Base-by-base conservation (phyloP, 2,113 vertebrate genomes). In the Coreoperca whiteheadi region DNA sequence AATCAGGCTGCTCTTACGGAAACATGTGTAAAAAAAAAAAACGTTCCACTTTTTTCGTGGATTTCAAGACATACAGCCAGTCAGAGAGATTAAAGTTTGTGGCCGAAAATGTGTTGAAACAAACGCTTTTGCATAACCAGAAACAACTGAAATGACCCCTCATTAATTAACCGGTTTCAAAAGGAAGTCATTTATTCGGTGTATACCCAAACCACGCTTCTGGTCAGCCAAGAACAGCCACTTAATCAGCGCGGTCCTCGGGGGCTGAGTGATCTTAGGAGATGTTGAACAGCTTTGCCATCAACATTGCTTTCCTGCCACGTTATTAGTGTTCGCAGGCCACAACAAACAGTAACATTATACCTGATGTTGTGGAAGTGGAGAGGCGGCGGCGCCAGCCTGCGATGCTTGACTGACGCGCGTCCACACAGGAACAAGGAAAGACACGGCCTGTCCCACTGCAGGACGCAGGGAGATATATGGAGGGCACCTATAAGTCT, bases 301-400 rank as follows among this genome's bases (percentile, higher is more conserved):
- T 93, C 89, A 87, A 92, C 93, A 91, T 86, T 94, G 94, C 93
- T 93, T 93, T 91, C 88, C 83, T 92, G 84, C 2, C 92, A 20
- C 83, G 82, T 91, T 92, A 89, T 95, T 95, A 94, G 90, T 92
- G 91, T 88, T 89, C 88, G 88, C 84, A 89, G 94, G 93, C 92
- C 92, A 95, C 94, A 95, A 96, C 96, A 95, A 95, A 89, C 88
- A 94, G 96, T 95, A 96, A 96, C 94, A 83, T 87, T 95, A 97
- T 95, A 96, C 96, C 96, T 92, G 85, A 95, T 94, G 93, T 94
- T 93, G 96, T 93, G 91, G 95, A 93, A 91, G 94, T 93, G 73
- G 80, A 92, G 95, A 91, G 91, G 94, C 93, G 46, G 91, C 91
- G 96, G 96, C 96, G 96, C 96, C 96, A 73, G 82, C 51, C 90